phyloP scores from a whole-genome alignment of 2,113 vertebrate genomes.

The Meles meles region DNA sequence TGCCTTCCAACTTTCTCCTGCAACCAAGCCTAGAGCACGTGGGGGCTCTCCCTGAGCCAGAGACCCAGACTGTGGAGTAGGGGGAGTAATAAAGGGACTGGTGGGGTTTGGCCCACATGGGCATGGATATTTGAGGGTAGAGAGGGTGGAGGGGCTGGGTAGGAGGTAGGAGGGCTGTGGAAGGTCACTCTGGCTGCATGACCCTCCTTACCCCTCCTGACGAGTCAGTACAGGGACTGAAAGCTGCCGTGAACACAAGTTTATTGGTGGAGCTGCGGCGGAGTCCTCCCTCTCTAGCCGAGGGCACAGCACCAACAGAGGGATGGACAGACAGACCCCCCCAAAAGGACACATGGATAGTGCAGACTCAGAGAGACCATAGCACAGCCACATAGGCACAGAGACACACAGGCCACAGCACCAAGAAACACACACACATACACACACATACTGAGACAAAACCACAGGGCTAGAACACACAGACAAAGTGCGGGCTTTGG shows the following conservation, averaged over 20 bases:
- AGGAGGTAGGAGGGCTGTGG: background rate
- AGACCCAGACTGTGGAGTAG: background rate
- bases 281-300: constrained; percentile 38
- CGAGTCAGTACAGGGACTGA: background rate
- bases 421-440: constrained; percentile 37
- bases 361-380: constrained; percentile 38
- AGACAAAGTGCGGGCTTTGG: constrained; percentile 63
- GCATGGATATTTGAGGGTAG: background rate
- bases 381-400: constrained; percentile 64
- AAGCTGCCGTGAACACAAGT: constrained; percentile 31
- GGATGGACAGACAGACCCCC: constrained; percentile 48
- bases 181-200: background rate
- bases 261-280: constrained; percentile 64
- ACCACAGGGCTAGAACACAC: constrained; percentile 42
- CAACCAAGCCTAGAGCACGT: background rate
- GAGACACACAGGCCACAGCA: constrained; percentile 66
- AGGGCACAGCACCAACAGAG: constrained; percentile 72
- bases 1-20: background rate
- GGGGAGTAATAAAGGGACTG: background rate
- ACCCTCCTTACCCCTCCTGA: background rate
- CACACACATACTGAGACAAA: constrained; percentile 34
- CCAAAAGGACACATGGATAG: background rate
- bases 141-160: background rate
- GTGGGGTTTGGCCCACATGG: background rate
- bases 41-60: background rate